Evolutionary conservation across 1,140 invertebrate species (phyloP), one percentile per base, ranked within the genome.

Genomic region (Prorops nasuta): DNA sequence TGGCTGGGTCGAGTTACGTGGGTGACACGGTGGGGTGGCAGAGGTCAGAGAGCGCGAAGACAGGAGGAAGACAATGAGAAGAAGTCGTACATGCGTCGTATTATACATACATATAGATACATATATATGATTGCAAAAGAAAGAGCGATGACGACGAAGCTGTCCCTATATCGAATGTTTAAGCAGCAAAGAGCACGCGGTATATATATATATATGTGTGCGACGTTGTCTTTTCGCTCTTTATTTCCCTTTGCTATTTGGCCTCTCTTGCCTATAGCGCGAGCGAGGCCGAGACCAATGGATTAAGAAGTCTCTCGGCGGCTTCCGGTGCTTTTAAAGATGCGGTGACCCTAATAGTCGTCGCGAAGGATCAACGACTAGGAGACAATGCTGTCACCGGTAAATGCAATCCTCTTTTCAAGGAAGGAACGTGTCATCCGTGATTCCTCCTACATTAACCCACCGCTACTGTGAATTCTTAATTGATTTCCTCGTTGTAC

Each of bases 261-360:
- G n/a, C n/a, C n/a, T n/a, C n/a, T n/a, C n/a, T n/a, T n/a, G n/a
- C n/a, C n/a, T n/a, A n/a, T n/a, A n/a, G n/a, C n/a, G n/a, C n/a
- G n/a, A n/a, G 24, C 4, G 10, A 2, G 28, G 17, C 41, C 31
- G 37, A 48, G 50, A 54, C 36, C 49, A 49, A 54, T 51, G 45
- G 49, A 54, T 62, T 49, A 21, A 51, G 39, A 18, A n/a, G n/a
- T n/a, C n/a, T 47, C 16, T n/a, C 12, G 32, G 12, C 36, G 19
- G 45, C 41, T 65, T 65, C 63, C 63, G 54, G 28, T 52, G 66
- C 44, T 62, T 61, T 60, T 66, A 57, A 51, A 60, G 52, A 58
- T 56, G 21, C 15, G 41, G 28, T 63, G 60, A 62, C 51, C 64
- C 49, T 67, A 66, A 67, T 67, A 67, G 46, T 37, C 24, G 28